A percentile compares a stretch with the other conserved stretches of the same genome.
Conservation (phyloP, 2,888 invertebrate species). For the Pseudanteris insignis region DNA sequence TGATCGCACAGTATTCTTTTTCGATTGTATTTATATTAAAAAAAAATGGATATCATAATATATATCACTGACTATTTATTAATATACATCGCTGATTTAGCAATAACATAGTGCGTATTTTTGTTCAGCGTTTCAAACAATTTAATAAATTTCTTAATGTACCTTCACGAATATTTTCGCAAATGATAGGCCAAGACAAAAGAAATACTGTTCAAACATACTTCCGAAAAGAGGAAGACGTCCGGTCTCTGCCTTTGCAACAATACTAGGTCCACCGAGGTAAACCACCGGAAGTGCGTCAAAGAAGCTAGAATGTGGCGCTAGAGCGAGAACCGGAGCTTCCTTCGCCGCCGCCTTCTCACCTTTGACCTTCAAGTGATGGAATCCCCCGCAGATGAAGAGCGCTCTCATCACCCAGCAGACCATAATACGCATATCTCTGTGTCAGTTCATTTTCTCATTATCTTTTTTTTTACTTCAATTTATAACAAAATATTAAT, state of each 20-base stretch:
- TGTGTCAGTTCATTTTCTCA: conserved; percentile 64
- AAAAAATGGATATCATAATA: too few relatives aligned
- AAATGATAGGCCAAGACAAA: too few relatives aligned
- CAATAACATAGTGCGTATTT: too few relatives aligned
- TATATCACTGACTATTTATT: too few relatives aligned
- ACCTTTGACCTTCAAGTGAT: conserved; percentile 80
- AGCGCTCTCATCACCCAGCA: conserved; percentile 78
- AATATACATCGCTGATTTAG: too few relatives aligned
- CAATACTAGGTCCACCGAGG: conserved; percentile 87
- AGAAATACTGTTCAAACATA: conserved; percentile 69
- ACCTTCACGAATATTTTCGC: conserved; percentile 23
- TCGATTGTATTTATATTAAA: too few relatives aligned
- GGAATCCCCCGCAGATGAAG: conserved; percentile 84
- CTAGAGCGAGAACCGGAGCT: conserved; percentile 86
- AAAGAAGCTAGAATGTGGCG: conserved; percentile 90
- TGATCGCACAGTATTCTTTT: too few relatives aligned
- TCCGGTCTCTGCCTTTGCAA: conserved; percentile 87
- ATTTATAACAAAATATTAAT: too few relatives aligned
- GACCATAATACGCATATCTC: conserved; percentile 74
- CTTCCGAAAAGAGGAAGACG: conserved; percentile 90
- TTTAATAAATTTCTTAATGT: too few relatives aligned
- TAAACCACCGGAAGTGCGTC: conserved; percentile 86
- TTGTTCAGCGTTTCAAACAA: too few relatives aligned
- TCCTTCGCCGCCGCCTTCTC: conserved; percentile 78
- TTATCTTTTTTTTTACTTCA: conserved; percentile 1